Evolutionary conservation across 2,888 invertebrate genomes (phyloP), one percentile per base, ranked within the genome.

Genomic region (Spodoptera picta): DNA sequence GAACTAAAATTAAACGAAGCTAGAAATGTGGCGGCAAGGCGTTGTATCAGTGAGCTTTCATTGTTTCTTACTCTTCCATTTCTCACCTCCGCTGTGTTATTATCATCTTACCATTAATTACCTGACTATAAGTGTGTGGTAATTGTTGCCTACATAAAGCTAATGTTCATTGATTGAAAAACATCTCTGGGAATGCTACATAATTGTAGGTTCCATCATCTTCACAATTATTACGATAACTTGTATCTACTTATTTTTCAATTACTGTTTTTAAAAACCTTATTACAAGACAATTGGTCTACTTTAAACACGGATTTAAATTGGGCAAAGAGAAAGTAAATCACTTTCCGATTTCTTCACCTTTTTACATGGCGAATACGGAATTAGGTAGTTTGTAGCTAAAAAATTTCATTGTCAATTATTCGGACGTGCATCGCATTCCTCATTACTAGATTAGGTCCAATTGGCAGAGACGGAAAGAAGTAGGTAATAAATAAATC

Each of bases 31-130:
- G 59, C 68, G 68, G 69, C 61, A 70, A 43, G 60, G 53, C 41
- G 50, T 66, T 71, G 63, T 66, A 73, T 75, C 77, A 57, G 66
- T 69, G 57, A 79, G 77, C 75, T 81, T 77, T 75, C 73, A 69
- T 82, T 81, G 74, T 83, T 78, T 70, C 59, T 45, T 62, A 59
- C 24, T 12, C 47, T 55, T 48, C 47, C 56, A 69, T 56, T 73
- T 75, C 66, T 73, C 65, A 58, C 61, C 56, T 43, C 12, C 6
- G 36, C 57, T 56, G 52, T 52, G 60, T 71, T 76, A 77, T 69
- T 67, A 80, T 67, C 66, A 80, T 75, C 66, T 69, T 63, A 69
- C 68, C 73, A 70, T 73, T 76, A 58, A 70, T 70, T 75, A 57
- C 60, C 56, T 47, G 44, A 14, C 47, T 45, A 12, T 51, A 64